These are phyloP conservation scores for Diaphora mendica DNA, from an alignment of 2,888 invertebrate species.

Conservation along the genomic window DNA sequence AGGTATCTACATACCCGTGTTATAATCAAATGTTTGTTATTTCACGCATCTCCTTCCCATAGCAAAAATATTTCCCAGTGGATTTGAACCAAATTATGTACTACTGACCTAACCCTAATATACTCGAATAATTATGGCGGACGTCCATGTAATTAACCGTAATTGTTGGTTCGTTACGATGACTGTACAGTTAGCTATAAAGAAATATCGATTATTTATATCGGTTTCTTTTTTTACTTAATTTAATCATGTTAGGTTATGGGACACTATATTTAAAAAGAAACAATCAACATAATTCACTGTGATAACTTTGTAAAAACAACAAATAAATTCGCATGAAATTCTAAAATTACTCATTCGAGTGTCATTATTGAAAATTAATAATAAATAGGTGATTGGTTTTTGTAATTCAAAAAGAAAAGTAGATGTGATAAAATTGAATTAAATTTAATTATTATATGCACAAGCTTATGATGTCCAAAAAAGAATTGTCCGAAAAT, in stretches of 20 bases:
- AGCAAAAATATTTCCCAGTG: neutral
- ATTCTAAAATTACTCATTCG: no score
- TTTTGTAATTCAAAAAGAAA: no score
- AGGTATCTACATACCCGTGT: no score
- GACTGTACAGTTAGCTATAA: neutral
- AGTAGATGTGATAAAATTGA: neutral
- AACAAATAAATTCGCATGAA: no score
- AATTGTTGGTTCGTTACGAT: neutral
- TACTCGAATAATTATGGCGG: neutral
- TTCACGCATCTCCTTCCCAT: neutral
- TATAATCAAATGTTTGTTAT: neutral
- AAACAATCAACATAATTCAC: neutral
- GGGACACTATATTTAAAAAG: neutral
- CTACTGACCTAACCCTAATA: neutral
- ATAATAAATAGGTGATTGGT: no score
- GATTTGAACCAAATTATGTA: neutral
- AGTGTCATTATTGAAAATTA: no score
- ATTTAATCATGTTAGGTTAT: neutral
- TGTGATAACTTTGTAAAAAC: no score
- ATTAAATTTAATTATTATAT: neutral
- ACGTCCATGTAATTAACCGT: neutral
- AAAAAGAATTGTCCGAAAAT: no score
- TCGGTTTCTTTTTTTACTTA: neutral
- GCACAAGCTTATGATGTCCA: neutral
- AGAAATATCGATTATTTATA: neutral